Evolutionary conservation across 1,140 invertebrate species (phyloP), one percentile per base, ranked within the genome.

Genomic region (Charaxes varanes): DNA sequence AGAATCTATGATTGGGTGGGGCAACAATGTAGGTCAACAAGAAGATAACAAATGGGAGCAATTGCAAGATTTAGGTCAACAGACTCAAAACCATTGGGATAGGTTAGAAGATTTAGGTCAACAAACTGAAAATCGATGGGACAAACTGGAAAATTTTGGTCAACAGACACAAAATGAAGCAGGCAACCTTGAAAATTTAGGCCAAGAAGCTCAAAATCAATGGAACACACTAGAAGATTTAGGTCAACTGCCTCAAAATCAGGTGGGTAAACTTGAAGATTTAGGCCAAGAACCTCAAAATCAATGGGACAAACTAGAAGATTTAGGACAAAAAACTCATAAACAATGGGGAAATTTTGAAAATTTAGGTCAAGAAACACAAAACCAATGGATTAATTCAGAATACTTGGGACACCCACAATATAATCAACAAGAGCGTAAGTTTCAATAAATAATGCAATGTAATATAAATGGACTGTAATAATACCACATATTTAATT

Each of bases 151-250:
- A 43, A 44, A 33, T 40, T 51, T 63, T 23, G 54, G 63, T n/a
- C 61, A 67, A 41, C 51, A 65, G 44, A 42, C 46, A 35, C 45
- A 63, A 38, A 44, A 58, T 34, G 41, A 47, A 31, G 59, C 37
- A 27, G 41, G 53, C 37, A 54, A 59, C 17, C 41, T 58, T 15
- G 53, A 78, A 41, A 53, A 73, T 16, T 42, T 59, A 14, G 50
- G 55, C 13, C 62, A 77, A 53, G 51, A 74, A 56, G 41, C 43
- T 27, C 53, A 62, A 53, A 42, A n/a, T n/a, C n/a, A 53, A 34
- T 54, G 37, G 41, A 35, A 49, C 16, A 52, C 59, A 11, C 31
- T 61, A 37, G 47, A 62, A 57, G 19, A 62, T 26, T 53, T 71
- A 2, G 50, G 51, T 3, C 70, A 74, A 42, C 50, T 63, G 42